Percentiles rank a stretch among this genome's conserved stretches.
These are phyloP conservation scores for Rhinatrema bivittatum DNA, from an alignment of 2,797 vertebrate genomes.

Conservation along the genomic window DNA sequence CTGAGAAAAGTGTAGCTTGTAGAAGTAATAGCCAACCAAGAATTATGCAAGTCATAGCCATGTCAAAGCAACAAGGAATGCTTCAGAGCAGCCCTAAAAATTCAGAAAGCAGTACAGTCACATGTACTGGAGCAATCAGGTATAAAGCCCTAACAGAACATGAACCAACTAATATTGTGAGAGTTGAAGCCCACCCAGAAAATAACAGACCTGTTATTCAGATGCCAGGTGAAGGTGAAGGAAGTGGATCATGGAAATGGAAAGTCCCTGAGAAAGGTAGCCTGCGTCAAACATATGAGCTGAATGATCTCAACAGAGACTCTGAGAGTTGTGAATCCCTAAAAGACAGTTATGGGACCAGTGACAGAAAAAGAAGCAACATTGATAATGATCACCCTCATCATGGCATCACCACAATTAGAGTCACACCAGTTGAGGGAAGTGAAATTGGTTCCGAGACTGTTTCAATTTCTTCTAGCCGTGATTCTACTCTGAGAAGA, in stretches of 20 bases:
- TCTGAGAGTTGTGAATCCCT: slow-evolving; percentile 82
- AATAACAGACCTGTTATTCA: slow-evolving; percentile 80
- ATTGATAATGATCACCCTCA: slow-evolving; percentile 69
- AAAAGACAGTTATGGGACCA: slow-evolving; percentile 72
- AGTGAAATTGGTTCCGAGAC: slow-evolving; percentile 73
- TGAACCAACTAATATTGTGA: slow-evolving; percentile 75
- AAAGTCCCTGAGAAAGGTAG: slow-evolving; percentile 79
- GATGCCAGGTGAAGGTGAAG: slow-evolving; percentile 78
- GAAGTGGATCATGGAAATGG: slow-evolving; percentile 92
- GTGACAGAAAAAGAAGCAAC: slow-evolving; percentile 78
- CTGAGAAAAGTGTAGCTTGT: slow-evolving; percentile 79
- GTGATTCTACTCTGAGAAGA: slow-evolving; percentile 82
- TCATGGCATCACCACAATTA: slow-evolving; percentile 82
- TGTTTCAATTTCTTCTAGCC: slow-evolving; percentile 79
- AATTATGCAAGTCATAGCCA: slow-evolving; percentile 92
- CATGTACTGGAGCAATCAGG: slow-evolving; percentile 72
- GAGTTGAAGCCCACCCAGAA: slow-evolving; percentile 91
- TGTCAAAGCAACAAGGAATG: slow-evolving; percentile 95
- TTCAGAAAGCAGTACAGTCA: slow-evolving; percentile 77
- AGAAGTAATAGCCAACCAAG: slow-evolving; percentile 79
- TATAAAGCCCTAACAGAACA: slow-evolving; percentile 78
- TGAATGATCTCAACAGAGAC: slow-evolving; percentile 90
- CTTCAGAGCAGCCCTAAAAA: slow-evolving; percentile 86
- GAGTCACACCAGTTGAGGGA: slow-evolving; percentile 85
- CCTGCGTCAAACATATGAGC: slow-evolving; percentile 82